Conservation (phyloP, 2,113 vertebrate species). For the Chascanopsetta lugubris region DNA sequence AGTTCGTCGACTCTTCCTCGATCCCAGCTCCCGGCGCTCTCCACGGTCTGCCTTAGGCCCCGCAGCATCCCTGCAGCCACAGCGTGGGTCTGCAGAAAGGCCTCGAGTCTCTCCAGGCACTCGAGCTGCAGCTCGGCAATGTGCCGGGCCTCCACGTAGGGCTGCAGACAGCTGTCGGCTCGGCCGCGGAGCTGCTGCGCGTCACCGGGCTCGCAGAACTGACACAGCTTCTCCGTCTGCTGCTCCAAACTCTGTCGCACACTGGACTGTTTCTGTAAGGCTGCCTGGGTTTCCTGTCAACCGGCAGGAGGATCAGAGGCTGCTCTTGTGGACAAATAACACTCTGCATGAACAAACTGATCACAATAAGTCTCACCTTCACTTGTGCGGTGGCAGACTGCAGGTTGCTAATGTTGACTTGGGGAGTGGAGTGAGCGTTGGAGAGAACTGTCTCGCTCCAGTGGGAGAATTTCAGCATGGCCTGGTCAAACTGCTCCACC, state of each 20-base stretch:
- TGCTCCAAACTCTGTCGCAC: conserved; percentile 81
- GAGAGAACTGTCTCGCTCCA: conserved; percentile 91
- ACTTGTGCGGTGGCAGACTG: conserved; percentile 79
- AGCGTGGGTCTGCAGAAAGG: conserved; percentile 83
- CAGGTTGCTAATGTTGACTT: conserved; percentile 84
- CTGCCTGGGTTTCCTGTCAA: conserved; percentile 81
- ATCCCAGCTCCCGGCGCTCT: conserved; percentile 87
- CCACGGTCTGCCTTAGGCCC: conserved; percentile 85
- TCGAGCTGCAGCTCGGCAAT: conserved; percentile 84
- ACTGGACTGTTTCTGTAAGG: conserved; percentile 82
- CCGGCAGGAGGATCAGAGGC: conserved; percentile 19
- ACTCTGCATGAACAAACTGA: background rate
- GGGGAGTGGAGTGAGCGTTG: conserved; percentile 84
- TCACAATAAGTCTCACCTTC: conserved; percentile 80
- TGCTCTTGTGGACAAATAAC: background rate
- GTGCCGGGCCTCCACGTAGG: conserved; percentile 86
- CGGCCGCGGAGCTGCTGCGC: conserved; percentile 82
- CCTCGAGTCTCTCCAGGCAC: conserved; percentile 80
- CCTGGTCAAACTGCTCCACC: conserved; percentile 87
- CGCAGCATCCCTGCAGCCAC: conserved; percentile 76
- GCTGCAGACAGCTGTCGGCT: conserved; percentile 87
- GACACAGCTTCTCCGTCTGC: conserved; percentile 81
- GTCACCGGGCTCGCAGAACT: conserved; percentile 82
- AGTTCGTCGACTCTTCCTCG: conserved; percentile 86
- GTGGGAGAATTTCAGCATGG: conserved; percentile 87